Evolutionary conservation across 2,797 vertebrate genomes (phyloP).

Genomic region (Halcyon badia): DNA sequence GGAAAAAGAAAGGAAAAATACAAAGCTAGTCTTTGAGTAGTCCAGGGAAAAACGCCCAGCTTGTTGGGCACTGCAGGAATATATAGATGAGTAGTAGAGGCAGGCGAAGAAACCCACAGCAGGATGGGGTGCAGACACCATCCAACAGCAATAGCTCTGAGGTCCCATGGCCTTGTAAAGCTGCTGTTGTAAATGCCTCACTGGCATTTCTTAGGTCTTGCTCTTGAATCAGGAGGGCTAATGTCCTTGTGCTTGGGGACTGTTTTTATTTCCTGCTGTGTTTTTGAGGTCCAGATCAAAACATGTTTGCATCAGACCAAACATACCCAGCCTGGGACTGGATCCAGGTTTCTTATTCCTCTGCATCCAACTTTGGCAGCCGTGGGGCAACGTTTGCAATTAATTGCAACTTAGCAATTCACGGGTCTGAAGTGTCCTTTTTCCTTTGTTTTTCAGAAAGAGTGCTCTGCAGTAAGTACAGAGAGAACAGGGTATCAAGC

Average conservation of each 20-base stretch:
- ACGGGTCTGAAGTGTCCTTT: background rate
- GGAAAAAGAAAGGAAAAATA: background rate
- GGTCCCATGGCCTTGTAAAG: background rate
- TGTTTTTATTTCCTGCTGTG: background rate
- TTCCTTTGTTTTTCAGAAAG: background rate
- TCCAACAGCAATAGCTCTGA: background rate
- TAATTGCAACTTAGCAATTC: background rate
- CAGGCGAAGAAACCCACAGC: fast-evolving
- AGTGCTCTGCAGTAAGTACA: fast-evolving
- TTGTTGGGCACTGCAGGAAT: background rate
- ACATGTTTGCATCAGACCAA: constrained; percentile 1
- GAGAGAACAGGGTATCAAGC: background rate
- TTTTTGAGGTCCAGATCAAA: constrained; percentile 19
- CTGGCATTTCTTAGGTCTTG: background rate
- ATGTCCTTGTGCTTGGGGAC: fast-evolving
- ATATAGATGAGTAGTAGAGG: background rate
- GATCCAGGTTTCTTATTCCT: background rate
- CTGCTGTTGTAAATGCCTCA: background rate
- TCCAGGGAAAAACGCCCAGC: background rate
- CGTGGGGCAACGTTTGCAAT: fast-evolving
- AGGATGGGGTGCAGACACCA: background rate
- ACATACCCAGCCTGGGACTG: background rate
- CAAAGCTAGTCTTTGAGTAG: background rate
- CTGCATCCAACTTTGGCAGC: background rate
- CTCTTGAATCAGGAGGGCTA: background rate